Evolutionary conservation across 2,797 vertebrate genomes (phyloP).

Genomic region (Sebastes itinus): DNA sequence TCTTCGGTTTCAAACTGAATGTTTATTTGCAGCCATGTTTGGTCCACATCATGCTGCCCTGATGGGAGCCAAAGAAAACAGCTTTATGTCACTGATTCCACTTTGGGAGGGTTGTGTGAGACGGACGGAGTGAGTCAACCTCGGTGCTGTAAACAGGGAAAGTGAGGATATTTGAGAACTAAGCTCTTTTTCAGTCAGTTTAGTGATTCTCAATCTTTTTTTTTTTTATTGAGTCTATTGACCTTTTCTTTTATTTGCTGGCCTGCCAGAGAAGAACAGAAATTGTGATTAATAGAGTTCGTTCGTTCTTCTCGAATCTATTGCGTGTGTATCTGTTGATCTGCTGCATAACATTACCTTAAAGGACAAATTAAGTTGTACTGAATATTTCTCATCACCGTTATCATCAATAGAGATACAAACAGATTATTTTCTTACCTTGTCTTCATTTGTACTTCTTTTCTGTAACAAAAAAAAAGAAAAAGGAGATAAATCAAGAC

Average conservation of each 20-base stretch:
- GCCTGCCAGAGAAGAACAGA: background rate
- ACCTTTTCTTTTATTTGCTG: background rate
- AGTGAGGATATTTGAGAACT: background rate
- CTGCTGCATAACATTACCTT: background rate
- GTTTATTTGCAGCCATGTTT: background rate
- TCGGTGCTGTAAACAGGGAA: background rate
- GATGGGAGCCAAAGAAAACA: conserved; percentile 4
- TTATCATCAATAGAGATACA: background rate
- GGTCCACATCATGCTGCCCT: background rate
- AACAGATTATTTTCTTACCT: conserved; percentile 59
- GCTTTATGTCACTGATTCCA: conserved; percentile 40
- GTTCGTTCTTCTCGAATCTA: background rate
- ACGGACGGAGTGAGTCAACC: background rate
- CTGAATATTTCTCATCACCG: background rate
- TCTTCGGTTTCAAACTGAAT: background rate
- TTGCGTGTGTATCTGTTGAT: background rate
- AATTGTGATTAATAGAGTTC: background rate
- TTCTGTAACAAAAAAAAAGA: conserved; percentile 60
- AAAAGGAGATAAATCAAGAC: background rate
- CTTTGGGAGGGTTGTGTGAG: conserved; percentile 22
- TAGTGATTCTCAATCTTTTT: background rate
- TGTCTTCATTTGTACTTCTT: conserved; percentile 61
- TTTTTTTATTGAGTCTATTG: background rate
- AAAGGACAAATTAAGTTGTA: background rate
- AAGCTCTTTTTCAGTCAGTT: background rate